phyloP scores from a whole-genome alignment of 2,113 vertebrate species.

The Anser cygnoides region DNA sequence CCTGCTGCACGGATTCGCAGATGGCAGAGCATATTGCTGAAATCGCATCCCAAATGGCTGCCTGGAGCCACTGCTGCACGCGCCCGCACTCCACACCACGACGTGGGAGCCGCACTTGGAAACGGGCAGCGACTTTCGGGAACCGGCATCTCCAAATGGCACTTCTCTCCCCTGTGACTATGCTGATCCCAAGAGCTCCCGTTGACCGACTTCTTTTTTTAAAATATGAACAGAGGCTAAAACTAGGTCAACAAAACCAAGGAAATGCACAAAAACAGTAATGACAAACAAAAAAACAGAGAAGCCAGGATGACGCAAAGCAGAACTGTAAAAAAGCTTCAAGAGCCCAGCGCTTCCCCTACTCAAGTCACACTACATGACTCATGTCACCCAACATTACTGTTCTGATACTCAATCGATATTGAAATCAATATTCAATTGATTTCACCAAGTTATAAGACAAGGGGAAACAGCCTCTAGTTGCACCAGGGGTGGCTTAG shows the following conservation, averaged over 20 bases:
- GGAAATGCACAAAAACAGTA: background rate
- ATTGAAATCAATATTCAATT: background rate
- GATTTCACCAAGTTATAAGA: too few species aligned
- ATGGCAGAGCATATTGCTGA: constrained; percentile 65
- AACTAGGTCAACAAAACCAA: background rate
- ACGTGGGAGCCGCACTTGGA: background rate
- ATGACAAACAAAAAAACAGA: background rate
- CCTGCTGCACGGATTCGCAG: constrained; percentile 1
- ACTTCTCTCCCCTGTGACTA: fast-evolving
- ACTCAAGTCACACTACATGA: background rate
- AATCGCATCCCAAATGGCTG: constrained; percentile 55
- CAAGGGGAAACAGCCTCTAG: too few species aligned
- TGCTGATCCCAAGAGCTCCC: background rate
- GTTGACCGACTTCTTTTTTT: background rate
- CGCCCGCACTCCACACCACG: background rate
- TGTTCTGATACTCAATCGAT: background rate
- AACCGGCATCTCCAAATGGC: background rate
- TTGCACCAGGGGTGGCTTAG: too few species aligned
- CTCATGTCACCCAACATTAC: background rate
- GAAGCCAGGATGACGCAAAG: background rate
- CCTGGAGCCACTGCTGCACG: background rate
- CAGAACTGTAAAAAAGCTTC: background rate
- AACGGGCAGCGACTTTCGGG: background rate
- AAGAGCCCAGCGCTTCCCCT: background rate
- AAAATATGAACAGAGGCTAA: background rate